A percentile compares a stretch with the other conserved stretches of the same genome.
Conservation (phyloP, 2,113 vertebrate genomes). For the Ursus arctos region DNA sequence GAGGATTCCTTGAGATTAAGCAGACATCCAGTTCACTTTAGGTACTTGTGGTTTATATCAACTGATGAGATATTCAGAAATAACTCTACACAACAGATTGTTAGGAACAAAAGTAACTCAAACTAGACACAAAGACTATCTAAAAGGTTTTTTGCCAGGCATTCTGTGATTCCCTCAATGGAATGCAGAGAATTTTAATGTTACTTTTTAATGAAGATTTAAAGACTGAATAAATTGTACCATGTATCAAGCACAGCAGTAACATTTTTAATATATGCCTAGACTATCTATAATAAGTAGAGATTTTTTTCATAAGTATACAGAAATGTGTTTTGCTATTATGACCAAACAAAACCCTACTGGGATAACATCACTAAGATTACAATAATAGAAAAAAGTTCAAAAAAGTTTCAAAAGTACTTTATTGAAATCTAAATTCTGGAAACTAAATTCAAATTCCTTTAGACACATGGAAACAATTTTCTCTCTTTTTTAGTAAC, state of each 20-base stretch:
- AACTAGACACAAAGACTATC: constrained; percentile 83
- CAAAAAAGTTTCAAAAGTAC: constrained; percentile 56
- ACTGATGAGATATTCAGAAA: constrained; percentile 87
- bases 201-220: constrained; percentile 81
- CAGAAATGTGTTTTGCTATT: constrained; percentile 50
- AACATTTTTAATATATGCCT: constrained; percentile 27
- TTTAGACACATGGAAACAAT: constrained; percentile 84
- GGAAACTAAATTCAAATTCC: constrained; percentile 81
- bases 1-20: constrained; percentile 87
- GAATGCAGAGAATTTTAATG: constrained; percentile 86
- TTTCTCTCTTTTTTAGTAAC: constrained; percentile 75
- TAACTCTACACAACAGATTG: constrained; percentile 78
- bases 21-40: constrained; percentile 86
- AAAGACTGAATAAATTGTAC: constrained; percentile 75
- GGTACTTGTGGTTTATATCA: constrained; percentile 86
- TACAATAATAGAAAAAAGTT: constrained; percentile 43
- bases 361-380: constrained; percentile 51
- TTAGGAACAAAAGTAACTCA: constrained; percentile 85
- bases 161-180: constrained; percentile 49
- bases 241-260: constrained; percentile 66
- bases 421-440: constrained; percentile 82
- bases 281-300: not conserved
- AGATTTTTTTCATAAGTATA: constrained; percentile 20
- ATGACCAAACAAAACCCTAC: constrained; percentile 57
- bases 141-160: constrained; percentile 79